These are phyloP conservation scores for Equus przewalskii DNA, from an alignment of 2,113 vertebrate species.

Conservation along the genomic window DNA sequence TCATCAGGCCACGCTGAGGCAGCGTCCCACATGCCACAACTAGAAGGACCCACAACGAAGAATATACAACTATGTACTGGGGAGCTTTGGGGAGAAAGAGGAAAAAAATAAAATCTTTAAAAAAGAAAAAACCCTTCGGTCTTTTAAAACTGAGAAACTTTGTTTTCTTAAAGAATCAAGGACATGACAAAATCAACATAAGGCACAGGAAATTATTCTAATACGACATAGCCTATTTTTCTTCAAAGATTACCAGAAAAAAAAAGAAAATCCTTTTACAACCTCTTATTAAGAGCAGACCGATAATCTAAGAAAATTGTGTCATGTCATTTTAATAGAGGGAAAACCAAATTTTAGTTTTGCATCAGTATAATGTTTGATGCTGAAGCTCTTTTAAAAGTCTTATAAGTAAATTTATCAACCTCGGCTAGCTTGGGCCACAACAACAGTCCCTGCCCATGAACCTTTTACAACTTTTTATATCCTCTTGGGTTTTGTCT, in stretches of 20 bases:
- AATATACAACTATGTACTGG: too few relatives aligned
- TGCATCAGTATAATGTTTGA: neutral
- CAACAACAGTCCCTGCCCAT: neutral
- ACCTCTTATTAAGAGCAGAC: neutral
- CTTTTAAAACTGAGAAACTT: constrained; percentile 28
- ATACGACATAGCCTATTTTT: neutral
- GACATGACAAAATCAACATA: neutral
- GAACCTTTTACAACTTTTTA: neutral
- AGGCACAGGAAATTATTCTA: neutral
- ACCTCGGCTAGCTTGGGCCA: neutral
- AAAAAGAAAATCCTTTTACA: neutral
- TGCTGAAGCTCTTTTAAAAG: neutral
- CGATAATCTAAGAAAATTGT: neutral
- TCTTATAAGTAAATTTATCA: constrained; percentile 28
- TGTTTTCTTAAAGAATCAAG: constrained; percentile 15
- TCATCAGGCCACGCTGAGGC: too few relatives aligned
- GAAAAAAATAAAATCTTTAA: too few relatives aligned
- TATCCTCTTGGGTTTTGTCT: neutral
- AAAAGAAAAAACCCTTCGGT: neutral
- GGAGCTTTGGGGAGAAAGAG: too few relatives aligned
- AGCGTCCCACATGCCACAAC: too few relatives aligned
- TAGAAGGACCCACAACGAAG: too few relatives aligned
- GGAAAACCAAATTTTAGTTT: neutral
- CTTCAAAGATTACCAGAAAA: constrained; percentile 9
- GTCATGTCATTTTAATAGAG: neutral